These are phyloP conservation scores for Cacoxenus indagator DNA, from an alignment of 2,888 invertebrate genomes.

Conservation along the genomic window DNA sequence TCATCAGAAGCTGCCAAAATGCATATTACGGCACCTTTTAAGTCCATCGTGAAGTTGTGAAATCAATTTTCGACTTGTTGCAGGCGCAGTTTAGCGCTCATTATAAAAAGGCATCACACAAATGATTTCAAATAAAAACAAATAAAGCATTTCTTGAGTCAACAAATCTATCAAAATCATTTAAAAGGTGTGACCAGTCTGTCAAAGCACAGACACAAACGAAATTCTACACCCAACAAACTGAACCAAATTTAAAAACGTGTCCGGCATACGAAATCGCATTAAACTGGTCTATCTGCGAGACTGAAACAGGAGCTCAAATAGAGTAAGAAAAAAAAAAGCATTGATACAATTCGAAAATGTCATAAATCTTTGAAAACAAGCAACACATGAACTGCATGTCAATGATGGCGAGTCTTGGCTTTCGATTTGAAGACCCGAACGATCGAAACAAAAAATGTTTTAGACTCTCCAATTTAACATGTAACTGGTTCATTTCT, in stretches of 20 bases:
- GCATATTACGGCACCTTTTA: too few relatives aligned
- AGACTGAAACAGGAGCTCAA: constrained; percentile 9
- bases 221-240: constrained; percentile 41
- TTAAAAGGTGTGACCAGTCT: constrained; percentile 43
- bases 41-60: too few relatives aligned
- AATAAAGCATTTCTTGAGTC: constrained; percentile 1
- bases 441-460: not conserved
- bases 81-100: not conserved
- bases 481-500: constrained; percentile 48
- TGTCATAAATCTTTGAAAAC: constrained; percentile 17
- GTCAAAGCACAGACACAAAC: constrained; percentile 16
- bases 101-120: not conserved
- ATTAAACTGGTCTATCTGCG: not conserved
- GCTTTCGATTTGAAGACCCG: not conserved
- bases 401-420: constrained; percentile 38
- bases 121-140: constrained; percentile 1
- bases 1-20: too few relatives aligned
- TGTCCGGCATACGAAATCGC: constrained; percentile 19
- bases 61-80: not conserved
- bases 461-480: constrained; percentile 27
- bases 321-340: not conserved
- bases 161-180: constrained; percentile 42
- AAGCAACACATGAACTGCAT: constrained; percentile 37
- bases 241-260: constrained; percentile 54
- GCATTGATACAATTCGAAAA: constrained; percentile 17